These are phyloP conservation scores for Onthophagus sagittarius DNA, from an alignment of 2,888 invertebrate species.

Conservation along the genomic window DNA sequence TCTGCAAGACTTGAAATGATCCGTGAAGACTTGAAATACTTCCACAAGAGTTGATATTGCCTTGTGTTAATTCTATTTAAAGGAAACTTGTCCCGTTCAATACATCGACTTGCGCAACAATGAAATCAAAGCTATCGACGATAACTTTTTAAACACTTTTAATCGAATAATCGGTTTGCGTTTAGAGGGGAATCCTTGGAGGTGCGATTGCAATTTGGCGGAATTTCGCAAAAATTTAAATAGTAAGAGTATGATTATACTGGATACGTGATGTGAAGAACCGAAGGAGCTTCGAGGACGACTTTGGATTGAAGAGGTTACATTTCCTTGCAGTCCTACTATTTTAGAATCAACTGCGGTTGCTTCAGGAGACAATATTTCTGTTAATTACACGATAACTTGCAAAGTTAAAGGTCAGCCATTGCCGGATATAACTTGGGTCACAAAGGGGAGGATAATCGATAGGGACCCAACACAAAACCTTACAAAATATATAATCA, in stretches of 20 bases:
- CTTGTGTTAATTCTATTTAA: too few relatives aligned
- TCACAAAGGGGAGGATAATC: conserved; percentile 61
- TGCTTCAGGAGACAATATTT: conserved; percentile 58
- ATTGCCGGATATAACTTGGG: conserved; percentile 72
- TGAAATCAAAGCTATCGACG: conserved; percentile 61
- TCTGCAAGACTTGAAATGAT: too few relatives aligned
- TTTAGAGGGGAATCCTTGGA: conserved; percentile 80
- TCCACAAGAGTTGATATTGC: too few relatives aligned
- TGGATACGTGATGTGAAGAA: conserved; percentile 68
- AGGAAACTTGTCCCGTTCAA: conserved; percentile 60
- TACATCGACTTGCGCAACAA: conserved; percentile 71
- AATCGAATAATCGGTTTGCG: conserved; percentile 68
- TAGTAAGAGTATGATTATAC: conserved; percentile 68
- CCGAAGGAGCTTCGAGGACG: conserved; percentile 66
- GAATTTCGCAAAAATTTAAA: conserved; percentile 77
- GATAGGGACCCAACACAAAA: conserved; percentile 52
- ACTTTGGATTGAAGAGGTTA: conserved; percentile 70
- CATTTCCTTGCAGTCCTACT: conserved; percentile 79
- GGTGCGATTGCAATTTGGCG: conserved; percentile 81
- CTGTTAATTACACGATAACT: conserved; percentile 65
- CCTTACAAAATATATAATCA: conserved; percentile 48
- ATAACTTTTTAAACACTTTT: conserved; percentile 62
- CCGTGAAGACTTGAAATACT: too few relatives aligned
- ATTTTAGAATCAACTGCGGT: conserved; percentile 62
- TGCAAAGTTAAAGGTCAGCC: conserved; percentile 77